Evolutionary conservation across 1,140 invertebrate genomes (phyloP).

Genomic region (Probaryconus sp.): DNA sequence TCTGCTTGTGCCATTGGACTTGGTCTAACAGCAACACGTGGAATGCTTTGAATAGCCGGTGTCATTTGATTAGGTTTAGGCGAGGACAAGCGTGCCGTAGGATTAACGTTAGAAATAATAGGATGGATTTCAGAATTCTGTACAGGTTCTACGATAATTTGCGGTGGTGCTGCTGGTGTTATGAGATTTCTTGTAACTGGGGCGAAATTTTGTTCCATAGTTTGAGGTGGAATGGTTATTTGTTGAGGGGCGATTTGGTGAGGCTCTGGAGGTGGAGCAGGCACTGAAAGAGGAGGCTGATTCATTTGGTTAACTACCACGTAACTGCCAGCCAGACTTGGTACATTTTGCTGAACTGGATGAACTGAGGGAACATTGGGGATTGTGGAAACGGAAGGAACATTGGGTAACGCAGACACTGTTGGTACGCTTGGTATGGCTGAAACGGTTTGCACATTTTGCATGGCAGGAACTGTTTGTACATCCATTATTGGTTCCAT

Average conservation of each 20-base stretch:
- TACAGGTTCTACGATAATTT: conserved; percentile 59
- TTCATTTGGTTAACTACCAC: conserved; percentile 85
- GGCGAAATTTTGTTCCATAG: conserved; percentile 59
- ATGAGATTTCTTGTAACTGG: conserved; percentile 59
- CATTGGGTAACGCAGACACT: conserved; percentile 81
- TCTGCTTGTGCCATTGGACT: conserved; percentile 66
- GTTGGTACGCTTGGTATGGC: conserved; percentile 65
- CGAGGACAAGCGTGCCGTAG: conserved; percentile 41
- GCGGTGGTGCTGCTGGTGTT: conserved; percentile 50
- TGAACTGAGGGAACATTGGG: conserved; percentile 65
- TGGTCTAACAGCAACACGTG: conserved; percentile 72
- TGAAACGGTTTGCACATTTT: conserved; percentile 66
- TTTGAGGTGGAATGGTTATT: conserved; percentile 59
- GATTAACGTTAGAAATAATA: conserved; percentile 45
- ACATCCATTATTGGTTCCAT: conserved; percentile 88
- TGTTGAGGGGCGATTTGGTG: conserved; percentile 46
- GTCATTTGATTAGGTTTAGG: conserved; percentile 61
- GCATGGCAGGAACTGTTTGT: conserved; percentile 76
- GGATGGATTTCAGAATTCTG: conserved; percentile 61
- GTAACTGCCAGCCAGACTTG: conserved; percentile 75
- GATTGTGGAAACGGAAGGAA: conserved; percentile 77
- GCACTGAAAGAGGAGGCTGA: conserved; percentile 51
- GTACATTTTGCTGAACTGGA: conserved; percentile 61
- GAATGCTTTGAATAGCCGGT: conserved; percentile 66
- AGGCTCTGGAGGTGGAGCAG: conserved; percentile 27